Evolutionary conservation across 2,113 vertebrate species (phyloP).

Genomic region (Thalassarche chlororhynchos): DNA sequence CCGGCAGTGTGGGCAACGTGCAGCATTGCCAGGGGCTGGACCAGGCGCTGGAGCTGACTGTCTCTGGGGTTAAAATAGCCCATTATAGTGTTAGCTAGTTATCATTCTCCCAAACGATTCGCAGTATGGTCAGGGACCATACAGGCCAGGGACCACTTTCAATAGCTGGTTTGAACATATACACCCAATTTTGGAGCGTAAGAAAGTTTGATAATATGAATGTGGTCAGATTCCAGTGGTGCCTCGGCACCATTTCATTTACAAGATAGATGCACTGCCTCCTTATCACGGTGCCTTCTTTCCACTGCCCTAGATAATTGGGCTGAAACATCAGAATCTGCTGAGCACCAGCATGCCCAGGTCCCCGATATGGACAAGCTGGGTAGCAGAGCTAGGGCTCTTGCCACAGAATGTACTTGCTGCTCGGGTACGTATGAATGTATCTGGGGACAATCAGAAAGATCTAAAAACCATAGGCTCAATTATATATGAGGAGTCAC

Average conservation of each 20-base stretch:
- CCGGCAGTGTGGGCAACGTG: accelerated
- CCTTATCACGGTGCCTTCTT: background rate
- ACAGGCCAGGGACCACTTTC: background rate
- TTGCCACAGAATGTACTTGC: background rate
- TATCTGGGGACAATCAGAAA: background rate
- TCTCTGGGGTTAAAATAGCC: background rate
- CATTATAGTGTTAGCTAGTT: background rate
- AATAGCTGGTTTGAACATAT: background rate
- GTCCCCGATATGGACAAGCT: accelerated
- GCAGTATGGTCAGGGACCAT: background rate
- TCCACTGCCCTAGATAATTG: background rate
- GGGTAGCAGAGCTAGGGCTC: background rate
- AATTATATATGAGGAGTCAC: background rate
- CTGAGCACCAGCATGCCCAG: background rate
- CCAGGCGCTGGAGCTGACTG: background rate
- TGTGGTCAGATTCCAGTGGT: background rate
- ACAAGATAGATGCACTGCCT: background rate
- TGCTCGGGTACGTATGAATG: background rate
- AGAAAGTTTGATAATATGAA: background rate
- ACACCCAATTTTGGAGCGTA: background rate
- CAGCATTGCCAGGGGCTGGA: background rate
- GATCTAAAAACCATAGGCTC: background rate
- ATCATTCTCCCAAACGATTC: background rate
- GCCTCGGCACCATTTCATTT: background rate
- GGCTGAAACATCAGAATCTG: background rate